Conservation (phyloP, 2,113 vertebrate species). For the Naja naja region DNA sequence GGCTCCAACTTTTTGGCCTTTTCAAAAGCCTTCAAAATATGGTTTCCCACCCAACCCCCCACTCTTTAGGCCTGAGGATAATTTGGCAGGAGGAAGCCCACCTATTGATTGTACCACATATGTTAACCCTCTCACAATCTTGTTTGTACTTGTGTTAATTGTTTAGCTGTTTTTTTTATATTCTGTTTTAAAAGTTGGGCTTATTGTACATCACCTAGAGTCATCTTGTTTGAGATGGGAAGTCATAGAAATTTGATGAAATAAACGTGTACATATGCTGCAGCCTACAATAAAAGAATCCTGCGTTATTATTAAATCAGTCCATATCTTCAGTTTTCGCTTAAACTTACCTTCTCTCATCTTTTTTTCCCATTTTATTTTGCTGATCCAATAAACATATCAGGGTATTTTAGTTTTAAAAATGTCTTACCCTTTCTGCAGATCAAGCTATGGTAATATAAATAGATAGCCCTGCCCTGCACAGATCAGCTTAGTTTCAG, state of each 20-base stretch:
- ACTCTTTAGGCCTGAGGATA: neutral
- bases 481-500: conserved; percentile 6
- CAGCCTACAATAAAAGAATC: neutral
- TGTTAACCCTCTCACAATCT: neutral
- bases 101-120: neutral
- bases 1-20: neutral
- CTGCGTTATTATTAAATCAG: neutral
- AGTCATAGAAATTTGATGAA: neutral
- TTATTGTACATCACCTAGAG: neutral
- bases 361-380: neutral
- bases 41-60: neutral
- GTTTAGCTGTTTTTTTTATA: neutral
- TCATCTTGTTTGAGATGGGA: neutral
- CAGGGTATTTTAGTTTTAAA: neutral
- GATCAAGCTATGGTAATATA: neutral
- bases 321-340: neutral
- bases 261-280: neutral
- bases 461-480: neutral
- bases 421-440: neutral
- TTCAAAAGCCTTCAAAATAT: neutral
- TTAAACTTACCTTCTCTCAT: neutral
- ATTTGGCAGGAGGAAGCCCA: neutral
- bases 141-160: neutral
- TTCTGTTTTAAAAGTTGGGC: neutral
- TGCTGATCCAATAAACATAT: neutral